Evolutionary conservation across 2,113 vertebrate genomes (phyloP), one percentile per base, ranked within the genome.

Genomic region (Formicarius rufipectus): DNA sequence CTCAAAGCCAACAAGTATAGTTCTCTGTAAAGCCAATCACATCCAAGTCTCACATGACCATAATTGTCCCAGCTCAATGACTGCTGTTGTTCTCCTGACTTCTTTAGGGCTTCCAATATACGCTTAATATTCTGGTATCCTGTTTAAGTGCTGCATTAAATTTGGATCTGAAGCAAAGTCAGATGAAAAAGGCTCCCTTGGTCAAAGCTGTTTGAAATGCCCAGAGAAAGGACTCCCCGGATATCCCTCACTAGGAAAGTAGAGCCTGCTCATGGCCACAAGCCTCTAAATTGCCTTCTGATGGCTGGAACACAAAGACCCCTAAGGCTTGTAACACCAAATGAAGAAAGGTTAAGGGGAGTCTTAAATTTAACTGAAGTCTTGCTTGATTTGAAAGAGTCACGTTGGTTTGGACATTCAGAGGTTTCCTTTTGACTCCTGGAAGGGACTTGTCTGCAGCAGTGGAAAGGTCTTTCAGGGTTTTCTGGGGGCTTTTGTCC

Each of bases 401-500:
- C 44, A 40, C 13, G 84, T 84, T 18, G 23, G 6, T 55, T 90
- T 55, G 12, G 27, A 21, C 14, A 2, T 95, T 86, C 63, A 72
- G 82, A 84, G 19, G 17, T 73, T 92, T 95, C 35, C 24, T 87
- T 68, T 76, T 85, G 73, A 58, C 20, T 89, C 69, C 73, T 80
- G 28, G 31, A 93, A 52, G 35, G 25, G 63, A 58, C 19, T 79
- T 91, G 82, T 91, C 30, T 86, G 67, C 62, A 91, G 78, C 59
- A 84, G 40, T 42, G 28, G 37, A 73, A 87, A 90, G 44, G 21
- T 30, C 45, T 77, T 80, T 78, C 52, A 79, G 74, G 63, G 72
- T 72, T 76, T 94, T 83, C 80, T 93, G 35, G 33, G 56, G 85
- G 49, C 14, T 87, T 95, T 95, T 87, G 42, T 85, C 95, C 44